Conservation (phyloP, 1,140 invertebrate species). For the Antheraea mylitta region DNA sequence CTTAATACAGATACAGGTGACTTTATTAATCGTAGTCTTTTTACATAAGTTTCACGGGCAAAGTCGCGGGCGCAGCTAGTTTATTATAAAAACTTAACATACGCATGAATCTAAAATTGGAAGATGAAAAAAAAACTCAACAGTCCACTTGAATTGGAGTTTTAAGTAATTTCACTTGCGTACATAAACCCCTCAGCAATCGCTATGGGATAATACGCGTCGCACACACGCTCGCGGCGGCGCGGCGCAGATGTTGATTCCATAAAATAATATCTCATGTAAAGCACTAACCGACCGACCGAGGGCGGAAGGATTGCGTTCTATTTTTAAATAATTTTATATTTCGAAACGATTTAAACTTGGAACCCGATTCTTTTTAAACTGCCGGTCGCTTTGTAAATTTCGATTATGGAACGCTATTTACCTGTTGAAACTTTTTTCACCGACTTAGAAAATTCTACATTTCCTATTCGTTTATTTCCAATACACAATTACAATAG, state of each 20-base stretch:
- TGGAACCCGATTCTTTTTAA: constrained; percentile 45
- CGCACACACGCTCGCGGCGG: constrained; percentile 41
- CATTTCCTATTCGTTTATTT: too few relatives aligned
- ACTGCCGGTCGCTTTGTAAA: background rate
- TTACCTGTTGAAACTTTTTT: too few relatives aligned
- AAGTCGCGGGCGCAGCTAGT: too few relatives aligned
- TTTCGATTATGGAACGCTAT: too few relatives aligned
- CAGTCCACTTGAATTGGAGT: constrained; percentile 72
- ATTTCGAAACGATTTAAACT: constrained; percentile 68
- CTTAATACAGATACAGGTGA: too few relatives aligned
- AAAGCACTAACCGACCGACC: constrained; percentile 71
- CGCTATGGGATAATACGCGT: constrained; percentile 39
- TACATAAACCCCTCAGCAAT: constrained; percentile 64
- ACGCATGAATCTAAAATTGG: constrained; percentile 56
- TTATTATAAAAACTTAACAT: constrained; percentile 20
- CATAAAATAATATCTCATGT: constrained; percentile 79
- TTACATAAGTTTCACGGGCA: too few relatives aligned
- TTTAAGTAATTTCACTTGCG: constrained; percentile 73
- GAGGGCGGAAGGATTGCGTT: constrained; percentile 76
- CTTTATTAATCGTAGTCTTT: background rate
- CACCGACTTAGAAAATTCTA: too few relatives aligned
- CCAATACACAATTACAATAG: too few relatives aligned
- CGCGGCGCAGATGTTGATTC: constrained; percentile 73
- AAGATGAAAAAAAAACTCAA: constrained; percentile 63
- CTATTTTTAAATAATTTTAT: constrained; percentile 75